Conservation (phyloP, 2,113 vertebrate genomes). For the Peromyscus polionotus region DNA sequence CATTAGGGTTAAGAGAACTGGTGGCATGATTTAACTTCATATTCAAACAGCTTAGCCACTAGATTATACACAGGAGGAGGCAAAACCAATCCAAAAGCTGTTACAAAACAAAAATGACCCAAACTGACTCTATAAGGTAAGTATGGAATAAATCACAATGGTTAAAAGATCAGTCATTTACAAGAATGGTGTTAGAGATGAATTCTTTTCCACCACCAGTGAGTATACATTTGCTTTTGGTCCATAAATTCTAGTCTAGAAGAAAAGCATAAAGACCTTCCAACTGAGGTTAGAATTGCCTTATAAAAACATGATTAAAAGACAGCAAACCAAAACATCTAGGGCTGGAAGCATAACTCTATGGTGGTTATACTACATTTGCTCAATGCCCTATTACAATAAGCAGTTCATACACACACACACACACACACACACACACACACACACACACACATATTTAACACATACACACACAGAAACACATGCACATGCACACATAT, state of each 20-base stretch:
- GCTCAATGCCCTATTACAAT: neutral
- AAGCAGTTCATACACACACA: neutral
- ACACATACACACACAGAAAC: neutral
- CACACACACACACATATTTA: neutral
- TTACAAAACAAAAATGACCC: constrained; percentile 47
- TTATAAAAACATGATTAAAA: constrained; percentile 20
- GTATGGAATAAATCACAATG: constrained; percentile 24
- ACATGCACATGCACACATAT: neutral
- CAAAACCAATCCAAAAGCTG: neutral
- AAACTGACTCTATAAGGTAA: constrained; percentile 11
- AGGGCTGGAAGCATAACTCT: neutral
- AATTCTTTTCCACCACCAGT: constrained; percentile 35
- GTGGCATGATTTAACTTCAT: constrained; percentile 13
- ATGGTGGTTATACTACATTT: neutral
- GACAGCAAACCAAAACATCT: neutral
- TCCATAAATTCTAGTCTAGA: neutral
- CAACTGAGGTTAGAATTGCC: constrained; percentile 26
- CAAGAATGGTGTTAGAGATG: neutral
- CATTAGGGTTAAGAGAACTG: constrained; percentile 26
- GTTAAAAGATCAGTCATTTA: constrained; percentile 42
- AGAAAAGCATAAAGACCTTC: neutral
- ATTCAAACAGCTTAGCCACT: constrained; percentile 28
- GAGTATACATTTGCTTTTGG: constrained; percentile 29
- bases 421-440: neutral
- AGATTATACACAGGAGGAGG: constrained; percentile 8